phyloP scores from a whole-genome alignment of 2,797 vertebrate genomes.

The Neosilurus hyrtlii region DNA sequence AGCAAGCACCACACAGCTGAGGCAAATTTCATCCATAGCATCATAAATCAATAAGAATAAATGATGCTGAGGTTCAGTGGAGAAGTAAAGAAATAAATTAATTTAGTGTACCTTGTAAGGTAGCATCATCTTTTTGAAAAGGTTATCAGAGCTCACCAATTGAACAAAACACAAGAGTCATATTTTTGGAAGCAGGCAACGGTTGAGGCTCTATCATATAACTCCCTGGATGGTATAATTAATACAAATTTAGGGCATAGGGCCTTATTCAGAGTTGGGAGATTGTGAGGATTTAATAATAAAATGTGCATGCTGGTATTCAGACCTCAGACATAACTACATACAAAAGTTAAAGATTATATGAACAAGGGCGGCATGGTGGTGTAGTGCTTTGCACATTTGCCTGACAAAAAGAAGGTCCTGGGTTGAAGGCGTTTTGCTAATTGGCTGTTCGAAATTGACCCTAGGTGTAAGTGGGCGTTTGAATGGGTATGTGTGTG shows the following conservation, averaged over 20 bases:
- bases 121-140: conserved; percentile 47
- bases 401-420: no score
- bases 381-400: background rate
- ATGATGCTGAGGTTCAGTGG: conserved; percentile 28
- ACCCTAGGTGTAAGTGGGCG: no score
- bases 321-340: background rate
- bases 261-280: background rate
- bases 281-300: background rate
- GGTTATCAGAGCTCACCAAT: conserved; percentile 45
- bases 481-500: no score
- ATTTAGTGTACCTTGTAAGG: conserved; percentile 38
- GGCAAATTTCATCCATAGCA: conserved; percentile 50
- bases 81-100: conserved; percentile 41
- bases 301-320: background rate
- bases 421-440: no score
- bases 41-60: conserved; percentile 55
- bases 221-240: conserved; percentile 30
- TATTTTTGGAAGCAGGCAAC: conserved; percentile 22
- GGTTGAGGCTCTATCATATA: conserved; percentile 34
- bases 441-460: no score
- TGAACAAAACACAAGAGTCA: conserved; percentile 18
- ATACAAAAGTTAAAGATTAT: background rate
- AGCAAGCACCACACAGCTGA: conserved; percentile 41
- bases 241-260: background rate
- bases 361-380: no score